Percentiles rank a stretch among this genome's conserved stretches.
Conservation (phyloP, 2,888 invertebrate genomes). For the Synergus gifuensis region DNA sequence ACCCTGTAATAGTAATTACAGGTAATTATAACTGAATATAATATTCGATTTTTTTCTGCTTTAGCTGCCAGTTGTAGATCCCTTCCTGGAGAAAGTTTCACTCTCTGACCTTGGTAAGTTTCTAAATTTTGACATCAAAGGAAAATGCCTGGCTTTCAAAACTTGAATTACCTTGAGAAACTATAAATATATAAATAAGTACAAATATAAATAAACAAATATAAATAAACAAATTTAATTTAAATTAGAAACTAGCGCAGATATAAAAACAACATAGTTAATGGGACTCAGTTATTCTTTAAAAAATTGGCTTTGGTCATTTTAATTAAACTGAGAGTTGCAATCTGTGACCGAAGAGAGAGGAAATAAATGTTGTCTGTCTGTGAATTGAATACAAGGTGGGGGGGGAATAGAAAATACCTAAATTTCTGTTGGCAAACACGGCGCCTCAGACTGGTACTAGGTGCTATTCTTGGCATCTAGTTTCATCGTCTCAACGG, state of each 20-base stretch:
- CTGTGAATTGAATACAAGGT: neutral
- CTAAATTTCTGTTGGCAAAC: conserved; percentile 35
- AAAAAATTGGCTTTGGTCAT: neutral
- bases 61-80: conserved; percentile 94
- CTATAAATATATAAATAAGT: too few species aligned
- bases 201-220: too few species aligned
- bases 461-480: conserved; percentile 36
- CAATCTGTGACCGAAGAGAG: too few species aligned
- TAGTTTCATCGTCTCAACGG: conserved; percentile 3
- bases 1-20: too few species aligned
- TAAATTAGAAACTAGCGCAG: neutral
- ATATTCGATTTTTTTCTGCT: conserved; percentile 75
- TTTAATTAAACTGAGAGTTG: neutral
- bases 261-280: neutral
- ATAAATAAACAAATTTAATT: neutral
- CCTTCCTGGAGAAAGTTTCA: conserved; percentile 92
- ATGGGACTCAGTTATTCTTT: neutral
- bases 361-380: neutral
- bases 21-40: neutral
- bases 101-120: conserved; percentile 88
- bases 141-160: neutral
- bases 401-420: neutral
- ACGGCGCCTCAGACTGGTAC: neutral
- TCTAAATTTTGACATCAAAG: neutral
- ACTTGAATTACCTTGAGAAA: neutral